Evolutionary conservation across 1,140 invertebrate genomes (phyloP).

Genomic region (Geopemphigus sp.): DNA sequence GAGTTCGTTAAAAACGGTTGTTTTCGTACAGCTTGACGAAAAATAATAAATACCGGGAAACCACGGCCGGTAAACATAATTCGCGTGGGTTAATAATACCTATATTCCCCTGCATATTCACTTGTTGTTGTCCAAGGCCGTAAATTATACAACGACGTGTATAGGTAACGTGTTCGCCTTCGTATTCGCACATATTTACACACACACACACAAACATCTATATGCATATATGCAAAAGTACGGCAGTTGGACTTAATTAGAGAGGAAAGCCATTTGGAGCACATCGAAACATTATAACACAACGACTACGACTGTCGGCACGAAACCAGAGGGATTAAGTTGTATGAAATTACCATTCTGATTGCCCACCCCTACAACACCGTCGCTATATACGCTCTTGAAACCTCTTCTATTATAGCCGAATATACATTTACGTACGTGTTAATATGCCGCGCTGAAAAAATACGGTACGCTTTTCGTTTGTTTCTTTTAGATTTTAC

Average conservation of each 20-base stretch:
- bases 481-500: too few species aligned
- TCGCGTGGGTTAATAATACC: slow-evolving; percentile 2
- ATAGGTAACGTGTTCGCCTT: background rate
- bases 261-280: slow-evolving; percentile 8
- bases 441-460: too few species aligned
- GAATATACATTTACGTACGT: background rate
- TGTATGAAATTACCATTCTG: slow-evolving; percentile 15
- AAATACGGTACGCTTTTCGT: too few species aligned
- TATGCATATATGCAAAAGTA: background rate
- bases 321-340: slow-evolving; percentile 17
- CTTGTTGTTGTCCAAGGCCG: background rate
- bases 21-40: background rate
- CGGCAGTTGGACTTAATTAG: slow-evolving; percentile 28
- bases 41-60: slow-evolving; percentile 1
- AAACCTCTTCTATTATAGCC: background rate
- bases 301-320: slow-evolving; percentile 6
- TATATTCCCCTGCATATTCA: too few species aligned
- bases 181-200: slow-evolving; percentile 21
- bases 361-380: background rate
- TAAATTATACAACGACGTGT: background rate
- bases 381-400: background rate
- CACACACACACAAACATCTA: background rate
- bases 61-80: background rate
- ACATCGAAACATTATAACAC: background rate
- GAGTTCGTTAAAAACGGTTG: background rate